Base-by-base conservation (phyloP, 2,113 vertebrate species). In the Chionomys nivalis region DNA sequence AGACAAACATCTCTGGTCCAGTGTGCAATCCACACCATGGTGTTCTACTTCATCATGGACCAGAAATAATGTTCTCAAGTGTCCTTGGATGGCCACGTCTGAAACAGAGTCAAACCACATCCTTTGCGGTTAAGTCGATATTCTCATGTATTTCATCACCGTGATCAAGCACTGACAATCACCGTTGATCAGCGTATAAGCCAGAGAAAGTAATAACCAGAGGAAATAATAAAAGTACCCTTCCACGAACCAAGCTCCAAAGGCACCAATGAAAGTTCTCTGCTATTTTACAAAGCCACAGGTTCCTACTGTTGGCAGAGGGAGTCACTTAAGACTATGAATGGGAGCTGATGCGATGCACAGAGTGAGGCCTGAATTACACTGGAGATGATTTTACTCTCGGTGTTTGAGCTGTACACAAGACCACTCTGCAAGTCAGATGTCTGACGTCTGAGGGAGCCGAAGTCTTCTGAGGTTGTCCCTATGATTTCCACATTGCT, bases 241-340 rank as follows among this genome's bases (percentile, higher is more conserved):
- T 72, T 93, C 78, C 3, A 73, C 31, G 66, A 97, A 93, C 94
- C 97, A 96, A 93, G 97, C 94, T 93, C 24, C 76, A 72, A 96
- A 97, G 42, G 78, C 11, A 93, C 33, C 65, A 10, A 0, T 55
- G 97, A 85, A 96, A 97, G 81, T 82, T 75, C 68, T 92, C 82
- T 97, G 95, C 90, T 92, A 96, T 96, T 97, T 97, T 97, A 96
- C 98, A 91, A 97, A 97, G 90, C 44, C 31, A 78, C 90, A 83
- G 96, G 33, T 95, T 89, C 81, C 93, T 95, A 96, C 95, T 96
- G 91, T 77, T 97, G 87, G 92, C 33, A 92, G 75, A 89, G 82
- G 90, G 92, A 92, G 95, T 82, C 87, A 95, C 75, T 92, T 86
- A 39, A 96, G 97, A 87, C 76, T 4, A 0, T 72, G 97, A 95